Evolutionary conservation across 1,140 invertebrate species (phyloP).

Genomic region (Platyscapa corneri): DNA sequence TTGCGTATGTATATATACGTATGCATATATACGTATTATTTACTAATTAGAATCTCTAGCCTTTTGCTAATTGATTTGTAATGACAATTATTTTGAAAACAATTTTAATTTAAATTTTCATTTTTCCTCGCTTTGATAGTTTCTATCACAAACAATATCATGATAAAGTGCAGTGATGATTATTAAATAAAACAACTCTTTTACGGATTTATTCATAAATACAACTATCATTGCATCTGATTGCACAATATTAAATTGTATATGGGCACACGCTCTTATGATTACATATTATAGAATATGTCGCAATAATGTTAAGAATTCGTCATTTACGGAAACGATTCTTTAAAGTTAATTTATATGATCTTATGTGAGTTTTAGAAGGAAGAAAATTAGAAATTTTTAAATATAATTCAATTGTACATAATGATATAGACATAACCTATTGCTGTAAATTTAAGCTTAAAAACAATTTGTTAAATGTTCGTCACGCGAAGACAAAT

Average conservation of each 20-base stretch:
- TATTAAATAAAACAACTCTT: background rate
- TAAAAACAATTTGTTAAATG: slow-evolving; percentile 46
- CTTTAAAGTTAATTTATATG: slow-evolving; percentile 53
- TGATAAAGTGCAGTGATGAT: slow-evolving; percentile 38
- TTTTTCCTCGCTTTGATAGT: slow-evolving; percentile 13
- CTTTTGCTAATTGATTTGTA: slow-evolving; percentile 14
- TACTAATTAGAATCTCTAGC: slow-evolving; percentile 46
- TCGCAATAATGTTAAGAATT: slow-evolving; percentile 42
- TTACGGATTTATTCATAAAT: slow-evolving; percentile 25
- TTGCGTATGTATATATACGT: slow-evolving; percentile 16
- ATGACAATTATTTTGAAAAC: slow-evolving; percentile 16
- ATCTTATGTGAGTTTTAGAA: slow-evolving; percentile 46
- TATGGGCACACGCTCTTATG: slow-evolving; percentile 13
- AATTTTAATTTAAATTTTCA: slow-evolving; percentile 12
- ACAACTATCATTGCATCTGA: slow-evolving; percentile 35
- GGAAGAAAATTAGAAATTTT: slow-evolving; percentile 52
- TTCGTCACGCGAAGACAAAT: slow-evolving; percentile 36
- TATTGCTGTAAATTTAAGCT: slow-evolving; percentile 54
- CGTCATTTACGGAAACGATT: slow-evolving; percentile 46
- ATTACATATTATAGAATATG: slow-evolving; percentile 34
- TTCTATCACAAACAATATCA: background rate
- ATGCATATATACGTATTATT: slow-evolving; percentile 40
- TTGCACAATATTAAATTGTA: slow-evolving; percentile 39
- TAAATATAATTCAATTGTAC: slow-evolving; percentile 60
- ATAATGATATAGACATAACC: slow-evolving; percentile 56